A percentile compares a stretch with the other conserved stretches of the same genome.
Conservation (phyloP, 2,888 invertebrate genomes). For the Deilephila elpenor region DNA sequence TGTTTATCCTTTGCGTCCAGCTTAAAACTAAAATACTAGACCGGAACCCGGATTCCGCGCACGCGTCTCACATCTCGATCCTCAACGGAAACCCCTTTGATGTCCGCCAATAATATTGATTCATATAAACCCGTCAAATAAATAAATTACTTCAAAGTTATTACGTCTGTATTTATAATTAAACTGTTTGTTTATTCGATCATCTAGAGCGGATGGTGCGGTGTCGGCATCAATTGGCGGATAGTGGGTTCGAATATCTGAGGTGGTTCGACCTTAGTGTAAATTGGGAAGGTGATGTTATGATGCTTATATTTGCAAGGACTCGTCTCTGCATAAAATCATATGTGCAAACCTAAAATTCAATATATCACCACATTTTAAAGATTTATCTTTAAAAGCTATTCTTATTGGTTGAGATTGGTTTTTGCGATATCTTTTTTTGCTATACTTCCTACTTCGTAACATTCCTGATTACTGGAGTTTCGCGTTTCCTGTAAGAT, state of each 20-base stretch:
- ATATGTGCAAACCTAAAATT: too few species aligned
- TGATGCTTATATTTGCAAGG: neutral
- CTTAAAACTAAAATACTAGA: neutral
- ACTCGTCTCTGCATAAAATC: neutral
- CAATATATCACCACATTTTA: neutral
- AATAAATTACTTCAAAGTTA: conserved; percentile 56
- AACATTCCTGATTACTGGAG: too few species aligned
- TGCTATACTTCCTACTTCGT: too few species aligned
- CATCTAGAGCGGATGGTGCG: conserved; percentile 41
- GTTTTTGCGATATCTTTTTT: too few species aligned
- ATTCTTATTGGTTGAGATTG: neutral
- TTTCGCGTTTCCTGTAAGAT: too few species aligned
- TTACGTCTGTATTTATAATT: conserved; percentile 59
- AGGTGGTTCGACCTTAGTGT: neutral
- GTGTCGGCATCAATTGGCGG: conserved; percentile 34
- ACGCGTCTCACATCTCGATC: neutral
- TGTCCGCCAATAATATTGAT: conserved; percentile 70
- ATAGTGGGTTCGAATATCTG: conserved; percentile 2
- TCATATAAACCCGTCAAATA: conserved; percentile 58
- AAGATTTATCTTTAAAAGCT: neutral
- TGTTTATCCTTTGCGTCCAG: neutral
- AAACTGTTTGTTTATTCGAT: conserved; percentile 65
- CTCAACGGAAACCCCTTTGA: conserved; percentile 57
- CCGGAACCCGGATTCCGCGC: conserved; percentile 2
- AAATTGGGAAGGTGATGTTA: neutral